A percentile compares a stretch with the other conserved stretches of the same genome.
These are phyloP conservation scores for Characodon lateralis DNA, from an alignment of 2,797 vertebrate genomes.

Conservation along the genomic window DNA sequence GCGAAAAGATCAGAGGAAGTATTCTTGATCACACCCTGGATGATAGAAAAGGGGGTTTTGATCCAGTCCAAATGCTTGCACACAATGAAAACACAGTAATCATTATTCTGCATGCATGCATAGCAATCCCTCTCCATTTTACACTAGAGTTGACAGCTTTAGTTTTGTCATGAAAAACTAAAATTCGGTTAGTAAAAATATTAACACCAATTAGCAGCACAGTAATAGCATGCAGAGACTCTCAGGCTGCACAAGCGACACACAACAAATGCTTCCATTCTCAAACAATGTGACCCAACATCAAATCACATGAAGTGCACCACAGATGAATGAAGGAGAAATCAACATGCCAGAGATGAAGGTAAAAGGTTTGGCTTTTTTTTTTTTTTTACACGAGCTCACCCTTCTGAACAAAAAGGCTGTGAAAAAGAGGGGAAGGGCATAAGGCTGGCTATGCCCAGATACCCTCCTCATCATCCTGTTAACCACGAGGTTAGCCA, in stretches of 20 bases:
- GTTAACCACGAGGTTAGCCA: constrained; percentile 83
- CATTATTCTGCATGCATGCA: constrained; percentile 43
- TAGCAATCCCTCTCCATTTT: constrained; percentile 12
- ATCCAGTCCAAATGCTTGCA: background rate
- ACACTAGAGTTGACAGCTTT: constrained; percentile 4
- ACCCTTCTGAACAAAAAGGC: constrained; percentile 99
- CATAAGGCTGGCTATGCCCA: constrained; percentile 96
- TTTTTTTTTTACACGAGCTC: constrained; percentile 81
- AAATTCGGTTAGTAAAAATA: background rate
- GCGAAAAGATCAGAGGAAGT: background rate
- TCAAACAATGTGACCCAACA: background rate
- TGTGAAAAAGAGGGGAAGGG: constrained; percentile 81
- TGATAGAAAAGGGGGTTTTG: background rate
- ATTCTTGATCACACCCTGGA: background rate
- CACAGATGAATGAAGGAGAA: constrained; percentile 38
- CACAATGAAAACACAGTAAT: constrained; percentile 5
- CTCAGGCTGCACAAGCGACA: constrained; percentile 34
- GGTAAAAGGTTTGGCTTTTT: constrained; percentile 49
- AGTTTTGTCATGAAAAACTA: too few species aligned
- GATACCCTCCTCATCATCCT: constrained; percentile 99
- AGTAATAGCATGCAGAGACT: constrained; percentile 49
- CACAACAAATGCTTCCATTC: constrained; percentile 5
- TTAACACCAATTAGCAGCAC: constrained; percentile 6
- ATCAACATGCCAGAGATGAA: constrained; percentile 56
- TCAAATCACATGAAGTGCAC: constrained; percentile 11